These are phyloP conservation scores for Argyra leucocephala DNA, from an alignment of 2,888 invertebrate species.

Conservation along the genomic window DNA sequence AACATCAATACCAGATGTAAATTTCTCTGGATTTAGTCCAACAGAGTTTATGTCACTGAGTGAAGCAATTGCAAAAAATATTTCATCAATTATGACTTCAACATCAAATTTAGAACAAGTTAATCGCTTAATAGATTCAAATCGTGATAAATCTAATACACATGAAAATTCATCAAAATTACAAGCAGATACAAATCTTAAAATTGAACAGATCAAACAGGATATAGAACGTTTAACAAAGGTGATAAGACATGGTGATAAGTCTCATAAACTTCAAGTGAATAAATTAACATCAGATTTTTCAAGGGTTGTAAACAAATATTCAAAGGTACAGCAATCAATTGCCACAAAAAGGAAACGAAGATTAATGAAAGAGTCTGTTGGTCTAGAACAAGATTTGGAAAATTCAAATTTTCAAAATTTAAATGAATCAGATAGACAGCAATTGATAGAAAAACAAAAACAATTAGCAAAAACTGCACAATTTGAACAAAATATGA, in stretches of 20 bases:
- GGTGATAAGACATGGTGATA: slow-evolving; percentile 61
- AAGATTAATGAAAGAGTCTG: slow-evolving; percentile 29
- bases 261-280: slow-evolving; percentile 72
- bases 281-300: slow-evolving; percentile 77
- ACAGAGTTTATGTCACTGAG: slow-evolving; percentile 68
- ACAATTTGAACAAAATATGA: slow-evolving; percentile 69
- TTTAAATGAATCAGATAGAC: slow-evolving; percentile 26
- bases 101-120: slow-evolving; percentile 63
- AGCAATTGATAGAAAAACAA: slow-evolving; percentile 38
- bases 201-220: slow-evolving; percentile 62
- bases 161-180: slow-evolving; percentile 62
- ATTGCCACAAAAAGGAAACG: slow-evolving; percentile 60
- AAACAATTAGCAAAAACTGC: slow-evolving; percentile 39
- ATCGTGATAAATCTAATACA: slow-evolving; percentile 59
- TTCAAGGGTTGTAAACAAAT: slow-evolving; percentile 65
- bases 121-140: slow-evolving; percentile 64
- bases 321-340: slow-evolving; percentile 68
- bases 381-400: slow-evolving; percentile 24
- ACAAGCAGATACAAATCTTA: slow-evolving; percentile 64
- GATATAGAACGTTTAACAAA: slow-evolving; percentile 63
- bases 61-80: slow-evolving; percentile 72
- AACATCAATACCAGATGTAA: slow-evolving; percentile 53
- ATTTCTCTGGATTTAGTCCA: slow-evolving; percentile 60
- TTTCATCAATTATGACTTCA: slow-evolving; percentile 66
- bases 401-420: slow-evolving; percentile 42